A percentile compares a stretch with the other conserved stretches of the same genome.
These are phyloP conservation scores for Falco cherrug DNA, from an alignment of 2,797 vertebrate species.

Conservation along the genomic window DNA sequence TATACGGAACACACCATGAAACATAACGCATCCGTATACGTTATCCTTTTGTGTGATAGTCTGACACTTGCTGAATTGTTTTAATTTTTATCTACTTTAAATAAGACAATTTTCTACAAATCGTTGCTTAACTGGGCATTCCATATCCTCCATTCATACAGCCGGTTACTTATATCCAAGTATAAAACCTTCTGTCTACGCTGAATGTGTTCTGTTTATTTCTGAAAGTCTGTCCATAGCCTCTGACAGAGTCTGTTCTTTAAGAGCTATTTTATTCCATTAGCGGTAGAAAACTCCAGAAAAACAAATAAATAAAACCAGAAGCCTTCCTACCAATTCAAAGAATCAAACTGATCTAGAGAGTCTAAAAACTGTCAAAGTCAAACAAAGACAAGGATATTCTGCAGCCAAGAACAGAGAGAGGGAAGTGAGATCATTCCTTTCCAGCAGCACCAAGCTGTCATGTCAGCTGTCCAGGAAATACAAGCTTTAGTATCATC, in stretches of 20 bases:
- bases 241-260: background rate
- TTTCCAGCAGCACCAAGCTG: slow-evolving; percentile 66
- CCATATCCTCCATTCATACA: background rate
- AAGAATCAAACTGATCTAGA: background rate
- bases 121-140: background rate
- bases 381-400: background rate
- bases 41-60: background rate
- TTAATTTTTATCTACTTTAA: background rate
- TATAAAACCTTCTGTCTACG: background rate
- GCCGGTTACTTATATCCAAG: background rate
- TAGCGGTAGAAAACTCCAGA: background rate
- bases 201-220: background rate
- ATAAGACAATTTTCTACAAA: background rate
- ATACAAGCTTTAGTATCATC: background rate
- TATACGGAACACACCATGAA: rapidly evolving
- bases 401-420: slow-evolving; percentile 6
- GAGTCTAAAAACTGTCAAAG: background rate
- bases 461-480: slow-evolving; percentile 69
- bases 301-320: background rate
- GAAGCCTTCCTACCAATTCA: background rate
- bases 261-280: background rate
- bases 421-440: slow-evolving; percentile 65
- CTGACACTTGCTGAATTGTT: background rate
- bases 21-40: rapidly evolving
- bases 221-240: background rate